Percentiles rank a stretch among this genome's conserved stretches.
phyloP scores from a whole-genome alignment of 30 jellyfish, hydroid and myxozoan genomes.

The Rhopilema esculentum region DNA sequence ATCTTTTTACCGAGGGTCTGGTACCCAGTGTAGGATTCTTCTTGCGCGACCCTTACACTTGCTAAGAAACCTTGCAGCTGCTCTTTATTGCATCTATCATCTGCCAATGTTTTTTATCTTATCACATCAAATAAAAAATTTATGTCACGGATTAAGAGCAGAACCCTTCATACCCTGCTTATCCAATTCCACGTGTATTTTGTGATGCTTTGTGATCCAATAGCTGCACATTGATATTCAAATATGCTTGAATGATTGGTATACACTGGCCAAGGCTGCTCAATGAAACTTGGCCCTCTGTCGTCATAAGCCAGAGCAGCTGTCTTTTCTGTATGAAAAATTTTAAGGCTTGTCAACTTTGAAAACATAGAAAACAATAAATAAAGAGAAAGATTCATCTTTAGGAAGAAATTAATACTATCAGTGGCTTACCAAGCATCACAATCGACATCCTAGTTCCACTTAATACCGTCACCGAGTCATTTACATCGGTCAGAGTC shows the following conservation, averaged over 20 bases:
- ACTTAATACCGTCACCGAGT: constrained; percentile 18
- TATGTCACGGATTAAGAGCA: background rate
- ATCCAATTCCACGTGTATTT: constrained; percentile 71
- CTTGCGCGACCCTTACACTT: background rate
- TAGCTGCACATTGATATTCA: constrained; percentile 55
- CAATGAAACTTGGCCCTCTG: constrained; percentile 54
- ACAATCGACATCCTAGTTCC: constrained; percentile 54
- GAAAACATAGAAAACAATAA: background rate
- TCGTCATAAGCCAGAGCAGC: constrained; percentile 20
- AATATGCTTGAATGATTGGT: constrained; percentile 36
- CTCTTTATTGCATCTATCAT: background rate
- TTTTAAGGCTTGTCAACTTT: background rate
- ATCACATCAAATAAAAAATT: background rate
- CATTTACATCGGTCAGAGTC: constrained; percentile 12
- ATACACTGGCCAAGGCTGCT: constrained; percentile 73
- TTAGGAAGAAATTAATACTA: too few relatives aligned
- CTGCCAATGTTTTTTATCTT: background rate
- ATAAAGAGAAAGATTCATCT: background rate
- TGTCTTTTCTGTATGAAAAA: background rate
- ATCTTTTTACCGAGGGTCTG: too few relatives aligned
- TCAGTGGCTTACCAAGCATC: constrained; percentile 67
- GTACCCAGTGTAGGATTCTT: background rate
- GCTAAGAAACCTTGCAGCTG: background rate
- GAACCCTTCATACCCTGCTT: constrained; percentile 49
- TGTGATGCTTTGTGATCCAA: constrained; percentile 24